These are phyloP conservation scores for Nyctibius bracteatus DNA, from an alignment of 2,113 vertebrate species.

Conservation along the genomic window DNA sequence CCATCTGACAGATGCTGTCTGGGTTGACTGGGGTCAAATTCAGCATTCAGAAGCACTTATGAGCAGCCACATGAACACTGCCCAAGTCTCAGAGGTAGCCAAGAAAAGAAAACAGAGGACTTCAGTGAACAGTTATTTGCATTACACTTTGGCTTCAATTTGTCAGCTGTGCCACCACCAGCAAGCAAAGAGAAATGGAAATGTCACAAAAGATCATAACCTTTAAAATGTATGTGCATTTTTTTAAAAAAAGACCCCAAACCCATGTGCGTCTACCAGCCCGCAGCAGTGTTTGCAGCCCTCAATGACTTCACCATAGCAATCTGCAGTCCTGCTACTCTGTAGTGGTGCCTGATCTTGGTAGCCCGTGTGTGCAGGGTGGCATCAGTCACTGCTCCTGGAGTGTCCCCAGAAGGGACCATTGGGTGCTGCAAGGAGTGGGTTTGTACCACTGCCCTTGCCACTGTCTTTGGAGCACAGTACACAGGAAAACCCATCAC, in stretches of 20 bases:
- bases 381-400: not conserved
- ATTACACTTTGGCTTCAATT: not conserved
- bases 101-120: not conserved
- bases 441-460: not conserved
- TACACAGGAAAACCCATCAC: not conserved
- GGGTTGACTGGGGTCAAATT: not conserved
- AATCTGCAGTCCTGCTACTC: not conserved
- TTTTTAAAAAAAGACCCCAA: not conserved
- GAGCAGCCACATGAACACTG: not conserved
- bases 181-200: not conserved
- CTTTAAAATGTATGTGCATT: slow-evolving; percentile 20
- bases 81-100: not conserved
- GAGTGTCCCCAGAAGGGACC: not conserved
- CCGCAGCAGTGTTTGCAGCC: not conserved
- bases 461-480: not conserved
- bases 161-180: slow-evolving; percentile 16
- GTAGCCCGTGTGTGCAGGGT: not conserved
- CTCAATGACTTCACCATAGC: not conserved
- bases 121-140: not conserved
- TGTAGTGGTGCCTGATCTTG: not conserved
- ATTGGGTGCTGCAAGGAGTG: not conserved
- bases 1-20: not conserved
- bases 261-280: not conserved
- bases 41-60: not conserved
- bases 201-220: slow-evolving; percentile 10